Conservation (phyloP, 2,797 vertebrate species). For the Kryptopterus vitreolus region DNA sequence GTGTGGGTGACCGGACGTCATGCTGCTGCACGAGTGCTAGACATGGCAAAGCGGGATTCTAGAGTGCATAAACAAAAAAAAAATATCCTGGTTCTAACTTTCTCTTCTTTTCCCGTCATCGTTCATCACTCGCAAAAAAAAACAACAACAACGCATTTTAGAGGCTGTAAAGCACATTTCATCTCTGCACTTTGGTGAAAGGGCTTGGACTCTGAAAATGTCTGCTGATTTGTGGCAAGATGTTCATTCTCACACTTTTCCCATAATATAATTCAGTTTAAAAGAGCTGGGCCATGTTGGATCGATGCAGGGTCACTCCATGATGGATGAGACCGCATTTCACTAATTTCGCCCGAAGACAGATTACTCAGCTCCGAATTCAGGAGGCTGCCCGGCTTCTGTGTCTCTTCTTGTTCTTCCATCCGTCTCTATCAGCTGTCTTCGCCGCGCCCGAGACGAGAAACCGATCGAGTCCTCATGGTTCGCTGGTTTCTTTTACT, state of each 20-base stretch:
- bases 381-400: slow-evolving; percentile 7
- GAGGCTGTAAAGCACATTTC: neutral
- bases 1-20: slow-evolving; percentile 8
- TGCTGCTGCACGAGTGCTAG: neutral
- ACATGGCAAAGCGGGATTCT: neutral
- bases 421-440: slow-evolving; percentile 1
- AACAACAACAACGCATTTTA: neutral
- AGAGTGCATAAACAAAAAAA: neutral
- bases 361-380: slow-evolving; percentile 70
- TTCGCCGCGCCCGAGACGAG: neutral
- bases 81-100: neutral
- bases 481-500: neutral
- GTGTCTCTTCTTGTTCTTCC: slow-evolving; percentile 6
- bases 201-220: slow-evolving; percentile 16
- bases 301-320: slow-evolving; percentile 76
- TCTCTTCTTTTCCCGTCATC: neutral
- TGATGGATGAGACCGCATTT: slow-evolving; percentile 78
- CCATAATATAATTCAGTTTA: slow-evolving; percentile 78
- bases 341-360: slow-evolving; percentile 78
- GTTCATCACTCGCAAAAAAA: neutral
- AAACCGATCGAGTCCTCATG: slow-evolving; percentile 13
- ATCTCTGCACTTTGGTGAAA: neutral
- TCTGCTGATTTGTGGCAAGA: slow-evolving; percentile 49
- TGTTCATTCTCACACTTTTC: slow-evolving; percentile 67
- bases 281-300: slow-evolving; percentile 69